Evolutionary conservation across 2,888 invertebrate genomes (phyloP).

Genomic region (Scaeva pyrastri): DNA sequence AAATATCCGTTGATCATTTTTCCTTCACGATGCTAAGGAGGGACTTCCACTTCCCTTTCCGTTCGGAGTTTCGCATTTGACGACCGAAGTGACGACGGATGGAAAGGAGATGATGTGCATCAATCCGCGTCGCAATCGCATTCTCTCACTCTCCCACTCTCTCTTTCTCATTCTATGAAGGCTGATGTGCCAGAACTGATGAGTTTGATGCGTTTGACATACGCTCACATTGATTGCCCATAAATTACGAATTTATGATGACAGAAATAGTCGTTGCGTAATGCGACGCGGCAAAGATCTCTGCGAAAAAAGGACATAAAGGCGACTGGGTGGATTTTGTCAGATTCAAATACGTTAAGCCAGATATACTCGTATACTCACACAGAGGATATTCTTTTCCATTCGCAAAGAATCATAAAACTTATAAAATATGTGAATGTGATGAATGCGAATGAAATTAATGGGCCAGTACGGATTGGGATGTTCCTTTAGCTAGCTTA

Average conservation of each 20-base stretch:
- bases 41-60: slow-evolving; percentile 34
- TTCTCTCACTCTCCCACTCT: slow-evolving; percentile 3
- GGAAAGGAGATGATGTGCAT: slow-evolving; percentile 69
- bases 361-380: background rate
- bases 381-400: slow-evolving; percentile 27
- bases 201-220: slow-evolving; percentile 84
- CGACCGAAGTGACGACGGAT: slow-evolving; percentile 32
- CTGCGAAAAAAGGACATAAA: slow-evolving; percentile 35
- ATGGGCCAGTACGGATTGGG: slow-evolving; percentile 71
- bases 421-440: slow-evolving; percentile 67
- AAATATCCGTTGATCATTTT: slow-evolving; percentile 52
- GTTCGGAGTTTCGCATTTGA: background rate
- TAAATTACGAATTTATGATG: slow-evolving; percentile 84
- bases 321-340: background rate
- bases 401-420: slow-evolving; percentile 56
- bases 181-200: slow-evolving; percentile 75
- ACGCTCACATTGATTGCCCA: slow-evolving; percentile 84
- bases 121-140: slow-evolving; percentile 66
- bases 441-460: slow-evolving; percentile 66
- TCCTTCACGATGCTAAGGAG: background rate
- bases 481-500: slow-evolving; percentile 24
- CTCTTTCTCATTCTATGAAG: too few relatives aligned
- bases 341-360: background rate
- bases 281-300: slow-evolving; percentile 64
- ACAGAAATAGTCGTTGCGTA: slow-evolving; percentile 80